Percentiles rank a stretch among this genome's conserved stretches.
phyloP scores from a whole-genome alignment of 2,888 invertebrate genomes.

The Ariolimax columbianus region DNA sequence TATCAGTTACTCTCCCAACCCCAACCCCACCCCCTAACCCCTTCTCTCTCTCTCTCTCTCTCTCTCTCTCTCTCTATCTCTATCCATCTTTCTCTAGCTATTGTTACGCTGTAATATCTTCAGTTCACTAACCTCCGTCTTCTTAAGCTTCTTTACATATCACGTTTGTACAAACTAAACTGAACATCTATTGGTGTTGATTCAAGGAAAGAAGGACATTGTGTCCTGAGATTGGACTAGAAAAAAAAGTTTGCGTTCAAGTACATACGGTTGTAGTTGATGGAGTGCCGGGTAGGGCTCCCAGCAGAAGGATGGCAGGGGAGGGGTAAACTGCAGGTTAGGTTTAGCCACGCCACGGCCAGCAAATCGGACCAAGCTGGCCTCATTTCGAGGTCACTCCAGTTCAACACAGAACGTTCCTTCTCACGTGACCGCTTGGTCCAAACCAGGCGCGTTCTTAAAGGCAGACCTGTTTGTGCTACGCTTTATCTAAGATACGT shows the following conservation, averaged over 20 bases:
- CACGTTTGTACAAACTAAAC: neutral
- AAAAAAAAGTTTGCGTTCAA: neutral
- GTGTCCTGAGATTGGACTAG: neutral
- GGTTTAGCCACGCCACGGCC: constrained; percentile 33
- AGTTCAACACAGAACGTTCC: constrained; percentile 97
- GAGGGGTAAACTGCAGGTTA: constrained; percentile 2
- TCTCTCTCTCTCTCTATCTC: too few relatives aligned
- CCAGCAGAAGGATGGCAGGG: constrained; percentile 8
- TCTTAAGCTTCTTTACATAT: too few relatives aligned
- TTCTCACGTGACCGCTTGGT: constrained; percentile 81
- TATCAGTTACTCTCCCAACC: too few relatives aligned
- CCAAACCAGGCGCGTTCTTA: neutral
- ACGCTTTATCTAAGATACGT: neutral
- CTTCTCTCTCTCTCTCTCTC: too few relatives aligned
- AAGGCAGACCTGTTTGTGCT: neutral
- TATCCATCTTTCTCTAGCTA: too few relatives aligned
- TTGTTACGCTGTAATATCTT: too few relatives aligned
- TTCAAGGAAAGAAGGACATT: neutral
- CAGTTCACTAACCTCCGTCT: too few relatives aligned
- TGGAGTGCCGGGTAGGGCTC: neutral
- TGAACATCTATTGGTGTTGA: neutral
- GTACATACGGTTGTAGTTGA: neutral
- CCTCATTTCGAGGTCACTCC: constrained; percentile 81
- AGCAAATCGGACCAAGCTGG: constrained; percentile 42
- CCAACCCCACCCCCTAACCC: too few relatives aligned